Evolutionary conservation across 2,113 vertebrate species (phyloP), one percentile per base, ranked within the genome.

Genomic region (Gallinago media): DNA sequence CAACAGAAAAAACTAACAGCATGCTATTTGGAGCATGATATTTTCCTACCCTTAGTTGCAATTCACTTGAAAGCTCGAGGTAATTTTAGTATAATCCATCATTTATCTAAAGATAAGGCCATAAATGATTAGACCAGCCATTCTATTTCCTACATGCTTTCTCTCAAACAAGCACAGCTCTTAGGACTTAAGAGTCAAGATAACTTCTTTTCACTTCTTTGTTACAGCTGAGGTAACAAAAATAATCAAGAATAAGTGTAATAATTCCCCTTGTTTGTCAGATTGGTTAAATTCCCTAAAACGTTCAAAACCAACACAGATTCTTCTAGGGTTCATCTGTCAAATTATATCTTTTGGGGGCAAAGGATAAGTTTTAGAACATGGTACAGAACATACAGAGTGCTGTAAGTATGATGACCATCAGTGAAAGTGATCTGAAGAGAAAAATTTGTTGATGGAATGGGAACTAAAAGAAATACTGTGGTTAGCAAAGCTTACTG

Each of bases 11-110:
- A 42, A 52, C 76, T 61, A 96, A 91, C 88, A 96, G 80, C 76
- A 11, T 61, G 84, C 46, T 12, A 90, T 92, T 90, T 77, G 38
- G 68, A 75, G 44, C 25, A n/a, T 44, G 21, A 5, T 65, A 63
- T 72, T 85, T 96, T 95, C n/a, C 87, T 68, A 17, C 65, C 21
- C 22, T 88, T 85, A 72, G 32, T 16, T 84, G 79, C 59, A 91
- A 94, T 92, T 89, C 77, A 80, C 68, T 80, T 97, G 89, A 97
- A 92, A 92, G 89, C 75, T 79, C 27, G 34, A 78, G 83, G 92
- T 94, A 79, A 92, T 95, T 94, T 96, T 91, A 76, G 83, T 68
- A 59, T 82, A 95, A 94, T 96, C 83, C 27, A 49, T 62, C 65
- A 75, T 89, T 92, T 94, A 92, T 94, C 86, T 90, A 77, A 92